These are phyloP conservation scores for Drosophila orena DNA, from an alignment of 1,140 invertebrate genomes.

Conservation along the genomic window DNA sequence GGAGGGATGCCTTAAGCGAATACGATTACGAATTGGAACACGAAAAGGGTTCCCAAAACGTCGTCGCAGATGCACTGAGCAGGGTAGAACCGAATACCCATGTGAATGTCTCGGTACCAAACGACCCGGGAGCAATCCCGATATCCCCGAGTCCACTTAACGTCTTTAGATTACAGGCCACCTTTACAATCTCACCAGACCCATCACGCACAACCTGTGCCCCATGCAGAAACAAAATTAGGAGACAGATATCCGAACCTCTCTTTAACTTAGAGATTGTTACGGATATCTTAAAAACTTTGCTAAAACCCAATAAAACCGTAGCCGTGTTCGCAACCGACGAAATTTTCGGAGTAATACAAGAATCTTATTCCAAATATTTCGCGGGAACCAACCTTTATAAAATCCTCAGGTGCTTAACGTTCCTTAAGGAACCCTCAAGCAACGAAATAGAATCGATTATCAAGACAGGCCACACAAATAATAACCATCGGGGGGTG, in stretches of 20 bases:
- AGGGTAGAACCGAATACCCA: neutral
- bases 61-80: neutral
- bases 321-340: neutral
- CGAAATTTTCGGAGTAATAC: slow-evolving; percentile 2
- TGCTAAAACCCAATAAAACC: slow-evolving; percentile 5
- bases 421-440: neutral
- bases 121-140: neutral
- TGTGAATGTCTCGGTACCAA: neutral
- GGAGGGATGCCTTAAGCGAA: neutral
- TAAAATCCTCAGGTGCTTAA: neutral
- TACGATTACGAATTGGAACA: neutral
- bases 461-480: neutral
- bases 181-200: neutral
- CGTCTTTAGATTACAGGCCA: neutral
- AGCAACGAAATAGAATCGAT: neutral
- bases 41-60: slow-evolving; percentile 1
- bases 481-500: neutral
- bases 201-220: neutral
- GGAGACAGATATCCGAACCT: too few relatives aligned
- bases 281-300: neutral
- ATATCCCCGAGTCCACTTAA: neutral
- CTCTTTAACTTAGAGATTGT: neutral
- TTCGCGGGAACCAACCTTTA: neutral
- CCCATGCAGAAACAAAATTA: neutral
- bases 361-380: slow-evolving; percentile 7